Base-by-base conservation (phyloP, 1,140 invertebrate species). In the Condylostylus longicornis region DNA sequence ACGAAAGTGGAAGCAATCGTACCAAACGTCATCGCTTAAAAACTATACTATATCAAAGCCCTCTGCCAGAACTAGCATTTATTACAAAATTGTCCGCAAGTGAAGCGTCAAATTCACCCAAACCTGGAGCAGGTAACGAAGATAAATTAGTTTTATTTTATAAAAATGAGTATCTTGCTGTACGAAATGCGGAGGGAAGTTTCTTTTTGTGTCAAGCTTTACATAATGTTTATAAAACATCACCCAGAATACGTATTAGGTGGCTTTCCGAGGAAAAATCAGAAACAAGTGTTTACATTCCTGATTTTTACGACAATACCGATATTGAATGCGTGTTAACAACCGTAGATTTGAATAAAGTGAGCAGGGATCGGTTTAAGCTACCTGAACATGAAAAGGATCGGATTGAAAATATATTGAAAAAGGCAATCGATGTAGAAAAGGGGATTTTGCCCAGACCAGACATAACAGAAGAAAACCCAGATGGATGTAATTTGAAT, bases 121-220 rank as follows among this genome's bases (percentile, higher is more conserved):
- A 68, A 12, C 64, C 69, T 29, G 58, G 65, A 1, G 75, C 72
- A 50, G 64, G 65, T 32, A 65, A 69, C 14, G 82, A 86, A 49
- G 83, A 88, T 37, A 86, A 86, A 59, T 71, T 86, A 18, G 82
- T 84, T 52, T 74, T 82, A 20, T 83, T 85, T 51, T 83, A 81
- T 54, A 82, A 81, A 59, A 82, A 82, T 60, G 82, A 88, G 65
- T 91, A 89, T 65, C 63, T 94, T 45, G 87, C 86, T 18, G 84
- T 91, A 1, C 70, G 88, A 45, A 91, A 90, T 62, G 77, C 80
- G 3, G 76, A 84, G 63, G 83, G 82, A 29, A 76, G 81, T 30
- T 91, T 91, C 63, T 94, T 84, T 57, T 71, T 94, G 27, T 94
- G 88, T 58, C 84, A 89, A 63, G 75, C 84, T 4, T 74, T 82